Evolutionary conservation across 2,888 invertebrate genomes (phyloP), one percentile per base, ranked within the genome.

Genomic region (Blastobasis adustella): DNA sequence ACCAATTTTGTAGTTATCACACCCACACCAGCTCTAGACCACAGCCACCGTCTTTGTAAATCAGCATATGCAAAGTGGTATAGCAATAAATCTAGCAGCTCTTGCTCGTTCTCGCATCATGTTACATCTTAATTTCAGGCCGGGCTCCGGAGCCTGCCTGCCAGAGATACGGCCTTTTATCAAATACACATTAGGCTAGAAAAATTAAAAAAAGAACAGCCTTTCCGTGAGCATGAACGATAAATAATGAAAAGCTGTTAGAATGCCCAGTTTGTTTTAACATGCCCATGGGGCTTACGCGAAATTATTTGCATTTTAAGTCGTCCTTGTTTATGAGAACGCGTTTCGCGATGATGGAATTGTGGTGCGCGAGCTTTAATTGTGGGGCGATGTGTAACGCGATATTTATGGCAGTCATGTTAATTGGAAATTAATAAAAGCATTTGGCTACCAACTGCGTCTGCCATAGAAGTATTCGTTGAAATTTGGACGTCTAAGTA

Each of bases 101-200:
- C 87, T 88, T 86, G 89, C 89, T 89, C 89, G 89, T 89, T 89
- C 88, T 87, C 89, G 89, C 89, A 89, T 89, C 89, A 89, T 89
- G 89, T 89, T 89, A 89, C 89, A 89, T 89, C 89, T 89, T 89
- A 89, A 89, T 89, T 89, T 89, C 86, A 85, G 82, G 82, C 80
- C 82, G 83, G 82, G 82, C 84, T 83, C 83, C 81, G 84, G 83
- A 83, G 86, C 84, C 84, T 82, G 86, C 81, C 73, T 72, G 80
- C 78, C 76, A 77, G 80, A 86, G 86, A 87, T 88, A 87, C 82
- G 78, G 79, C 82, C 81, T 86, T 86, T 86, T 88, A 88, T 88
- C 86, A 88, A 88, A 88, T 84, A 82, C 79, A 73, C 82, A 86
- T 87, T 86, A 85, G 80, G 76, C 79, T 82, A 86, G 82, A 84